A percentile compares a stretch with the other conserved stretches of the same genome.
phyloP scores from a whole-genome alignment of 2,113 vertebrate genomes.

The Girardinichthys multiradiatus region DNA sequence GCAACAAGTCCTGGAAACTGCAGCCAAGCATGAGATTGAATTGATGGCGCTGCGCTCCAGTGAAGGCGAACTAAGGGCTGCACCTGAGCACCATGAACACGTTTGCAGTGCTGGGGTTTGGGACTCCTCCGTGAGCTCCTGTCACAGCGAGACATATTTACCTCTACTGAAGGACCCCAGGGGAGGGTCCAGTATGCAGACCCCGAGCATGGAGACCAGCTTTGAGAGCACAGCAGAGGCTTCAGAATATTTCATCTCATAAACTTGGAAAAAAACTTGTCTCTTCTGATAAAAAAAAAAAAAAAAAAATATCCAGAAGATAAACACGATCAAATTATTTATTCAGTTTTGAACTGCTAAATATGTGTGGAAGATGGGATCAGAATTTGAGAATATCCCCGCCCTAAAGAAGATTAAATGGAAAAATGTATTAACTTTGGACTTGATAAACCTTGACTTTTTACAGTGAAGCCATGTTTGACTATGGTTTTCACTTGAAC shows the following conservation, averaged over 20 bases:
- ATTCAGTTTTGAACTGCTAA: background rate
- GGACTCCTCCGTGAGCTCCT: slow-evolving; percentile 76
- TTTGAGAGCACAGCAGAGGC: slow-evolving; percentile 63
- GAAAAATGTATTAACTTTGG: slow-evolving; percentile 38
- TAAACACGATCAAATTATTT: background rate
- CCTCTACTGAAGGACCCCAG: slow-evolving; percentile 84
- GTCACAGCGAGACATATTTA: slow-evolving; percentile 87
- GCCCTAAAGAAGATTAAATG: slow-evolving; percentile 17
- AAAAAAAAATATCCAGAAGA: background rate
- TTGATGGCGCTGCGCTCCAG: slow-evolving; percentile 90
- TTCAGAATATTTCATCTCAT: slow-evolving; percentile 51
- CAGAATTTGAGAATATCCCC: background rate
- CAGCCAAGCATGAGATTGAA: slow-evolving; percentile 93
- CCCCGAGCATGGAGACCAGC: slow-evolving; percentile 61
- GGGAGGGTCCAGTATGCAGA: slow-evolving; percentile 81
- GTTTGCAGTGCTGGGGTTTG: slow-evolving; percentile 62
- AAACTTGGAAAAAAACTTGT: slow-evolving; percentile 10
- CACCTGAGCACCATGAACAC: slow-evolving; percentile 22
- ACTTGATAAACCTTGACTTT: slow-evolving; percentile 44
- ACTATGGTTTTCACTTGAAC: background rate
- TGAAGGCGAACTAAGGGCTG: slow-evolving; percentile 41
- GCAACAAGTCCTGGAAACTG: slow-evolving; percentile 94
- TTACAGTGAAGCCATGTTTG: background rate
- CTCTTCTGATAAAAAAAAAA: background rate
- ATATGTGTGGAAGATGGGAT: background rate